Percentiles rank a stretch among this genome's conserved stretches.
Evolutionary conservation across 2,888 invertebrate genomes (phyloP).

Genomic region (Thalpophila matura): DNA sequence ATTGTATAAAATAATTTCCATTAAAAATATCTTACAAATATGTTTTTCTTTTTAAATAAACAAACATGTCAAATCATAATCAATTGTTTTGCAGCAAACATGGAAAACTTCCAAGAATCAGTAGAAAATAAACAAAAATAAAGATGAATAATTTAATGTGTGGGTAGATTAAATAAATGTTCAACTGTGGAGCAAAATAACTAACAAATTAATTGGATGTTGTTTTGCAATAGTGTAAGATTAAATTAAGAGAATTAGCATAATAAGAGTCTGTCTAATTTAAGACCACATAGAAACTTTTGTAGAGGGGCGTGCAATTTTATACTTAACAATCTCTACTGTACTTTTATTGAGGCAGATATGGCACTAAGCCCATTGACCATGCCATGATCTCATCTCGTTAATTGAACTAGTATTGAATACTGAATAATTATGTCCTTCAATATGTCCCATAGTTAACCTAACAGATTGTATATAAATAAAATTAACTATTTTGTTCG

Average conservation of each 20-base stretch:
- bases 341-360: conserved; percentile 22
- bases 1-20: no score
- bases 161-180: background rate
- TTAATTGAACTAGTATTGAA: no score
- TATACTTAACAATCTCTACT: no score
- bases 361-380: background rate
- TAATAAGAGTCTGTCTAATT: no score
- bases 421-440: no score
- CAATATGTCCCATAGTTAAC: no score
- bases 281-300: no score
- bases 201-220: background rate
- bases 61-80: conserved; percentile 35
- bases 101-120: conserved; percentile 27
- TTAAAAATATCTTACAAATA: background rate
- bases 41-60: background rate
- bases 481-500: no score
- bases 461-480: no score
- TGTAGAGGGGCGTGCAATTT: no score
- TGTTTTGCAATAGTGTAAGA: background rate
- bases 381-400: background rate
- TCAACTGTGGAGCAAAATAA: background rate
- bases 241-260: conserved; percentile 24
- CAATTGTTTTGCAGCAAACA: conserved; percentile 14
- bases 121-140: conserved; percentile 4
- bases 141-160: conserved; percentile 5